phyloP scores from a whole-genome alignment of 2,888 invertebrate genomes.

The Stenolophus ochropezus region DNA sequence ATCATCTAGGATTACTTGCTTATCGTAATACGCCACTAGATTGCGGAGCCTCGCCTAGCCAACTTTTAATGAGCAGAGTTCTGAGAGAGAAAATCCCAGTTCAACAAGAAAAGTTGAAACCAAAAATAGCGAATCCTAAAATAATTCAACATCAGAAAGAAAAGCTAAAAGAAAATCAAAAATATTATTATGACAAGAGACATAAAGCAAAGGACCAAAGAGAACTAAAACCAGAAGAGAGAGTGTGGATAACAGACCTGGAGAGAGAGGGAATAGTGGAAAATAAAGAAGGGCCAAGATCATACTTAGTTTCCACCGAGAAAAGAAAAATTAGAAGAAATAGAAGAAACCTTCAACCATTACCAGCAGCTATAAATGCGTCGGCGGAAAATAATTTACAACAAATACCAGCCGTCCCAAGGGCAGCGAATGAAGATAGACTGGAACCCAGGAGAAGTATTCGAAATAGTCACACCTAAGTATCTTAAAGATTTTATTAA shows the following conservation, averaged over 20 bases:
- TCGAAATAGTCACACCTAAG: too few species aligned
- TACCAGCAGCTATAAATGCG: too few species aligned
- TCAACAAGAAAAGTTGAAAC: background rate
- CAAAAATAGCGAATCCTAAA: background rate
- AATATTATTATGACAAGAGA: too few species aligned
- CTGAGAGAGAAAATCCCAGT: background rate
- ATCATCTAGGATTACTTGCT: background rate
- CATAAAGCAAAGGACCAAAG: background rate
- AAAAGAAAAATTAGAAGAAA: background rate
- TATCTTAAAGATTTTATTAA: too few species aligned
- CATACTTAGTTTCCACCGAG: background rate
- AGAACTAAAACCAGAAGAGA: background rate
- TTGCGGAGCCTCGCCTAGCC: background rate
- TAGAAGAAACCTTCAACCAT: background rate
- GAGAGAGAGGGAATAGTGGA: background rate
- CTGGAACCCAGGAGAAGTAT: too few species aligned
- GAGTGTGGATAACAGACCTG: conserved; percentile 2
- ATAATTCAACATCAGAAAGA: background rate
- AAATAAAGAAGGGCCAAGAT: background rate
- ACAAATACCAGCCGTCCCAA: too few species aligned
- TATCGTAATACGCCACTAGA: background rate
- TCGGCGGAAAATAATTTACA: too few species aligned
- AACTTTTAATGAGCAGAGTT: background rate
- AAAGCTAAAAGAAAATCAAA: background rate
- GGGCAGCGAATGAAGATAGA: too few species aligned